phyloP scores from a whole-genome alignment of 2,797 vertebrate genomes.

The Chromis chromis region DNA sequence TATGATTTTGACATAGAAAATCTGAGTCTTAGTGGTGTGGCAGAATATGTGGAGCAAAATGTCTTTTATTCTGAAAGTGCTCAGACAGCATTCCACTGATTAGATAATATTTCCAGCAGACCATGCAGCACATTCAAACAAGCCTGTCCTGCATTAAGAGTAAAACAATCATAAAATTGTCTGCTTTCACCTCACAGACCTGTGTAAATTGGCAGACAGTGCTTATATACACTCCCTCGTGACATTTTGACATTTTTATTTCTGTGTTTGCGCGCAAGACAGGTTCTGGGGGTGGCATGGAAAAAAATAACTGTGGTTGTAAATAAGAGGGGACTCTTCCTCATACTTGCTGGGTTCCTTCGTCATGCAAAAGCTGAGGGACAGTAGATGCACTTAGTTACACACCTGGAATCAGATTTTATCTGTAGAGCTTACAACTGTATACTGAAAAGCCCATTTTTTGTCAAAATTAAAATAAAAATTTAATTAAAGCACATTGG shows the following conservation, averaged over 20 bases:
- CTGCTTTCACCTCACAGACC: constrained; percentile 25
- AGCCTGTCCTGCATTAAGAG: constrained; percentile 4
- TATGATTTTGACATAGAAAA: constrained; percentile 25
- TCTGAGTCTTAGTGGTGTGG: background rate
- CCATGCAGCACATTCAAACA: constrained; percentile 5
- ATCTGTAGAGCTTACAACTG: background rate
- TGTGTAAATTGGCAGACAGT: constrained; percentile 7
- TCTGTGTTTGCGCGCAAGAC: constrained; percentile 14
- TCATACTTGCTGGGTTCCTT: background rate
- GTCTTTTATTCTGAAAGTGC: constrained; percentile 40
- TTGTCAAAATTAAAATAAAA: background rate
- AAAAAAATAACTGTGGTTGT: constrained; percentile 15
- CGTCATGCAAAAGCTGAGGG: background rate
- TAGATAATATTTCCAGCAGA: constrained; percentile 15
- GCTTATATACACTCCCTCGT: constrained; percentile 29
- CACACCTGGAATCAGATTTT: background rate
- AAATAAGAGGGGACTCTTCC: background rate
- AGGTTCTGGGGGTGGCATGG: background rate
- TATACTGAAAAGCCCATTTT: background rate
- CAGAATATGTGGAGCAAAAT: background rate
- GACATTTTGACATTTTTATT: constrained; percentile 36
- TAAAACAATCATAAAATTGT: constrained; percentile 28
- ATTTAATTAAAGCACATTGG: background rate
- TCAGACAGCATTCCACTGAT: background rate
- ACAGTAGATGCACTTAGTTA: background rate